Evolutionary conservation across 1,140 invertebrate genomes (phyloP).

Genomic region (Holcopasites calliopsidis): DNA sequence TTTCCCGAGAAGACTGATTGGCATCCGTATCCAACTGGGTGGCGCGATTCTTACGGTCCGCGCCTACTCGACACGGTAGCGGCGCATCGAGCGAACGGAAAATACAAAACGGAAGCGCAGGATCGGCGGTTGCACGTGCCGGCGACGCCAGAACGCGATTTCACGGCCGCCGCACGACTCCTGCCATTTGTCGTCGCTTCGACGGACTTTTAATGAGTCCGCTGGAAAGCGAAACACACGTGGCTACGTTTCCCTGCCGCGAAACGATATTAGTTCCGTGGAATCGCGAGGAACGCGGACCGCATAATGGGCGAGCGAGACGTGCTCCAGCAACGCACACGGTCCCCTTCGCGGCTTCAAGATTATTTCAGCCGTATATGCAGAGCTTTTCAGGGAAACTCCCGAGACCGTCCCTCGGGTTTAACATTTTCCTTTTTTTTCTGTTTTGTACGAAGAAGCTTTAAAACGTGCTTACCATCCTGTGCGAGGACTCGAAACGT

Average conservation of each 20-base stretch:
- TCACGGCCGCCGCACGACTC: slow-evolving; percentile 25
- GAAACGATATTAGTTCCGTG: slow-evolving; percentile 42
- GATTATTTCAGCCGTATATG: slow-evolving; percentile 7
- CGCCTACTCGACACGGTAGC: background rate
- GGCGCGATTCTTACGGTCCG: slow-evolving; percentile 15
- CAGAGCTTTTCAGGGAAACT: background rate
- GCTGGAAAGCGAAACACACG: slow-evolving; percentile 5
- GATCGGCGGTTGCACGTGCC: slow-evolving; percentile 15
- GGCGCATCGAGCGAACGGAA: too few species aligned
- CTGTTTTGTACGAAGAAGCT: background rate
- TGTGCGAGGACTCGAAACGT: background rate
- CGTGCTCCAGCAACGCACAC: background rate
- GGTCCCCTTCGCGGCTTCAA: background rate
- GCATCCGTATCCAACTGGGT: background rate
- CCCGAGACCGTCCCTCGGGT: background rate
- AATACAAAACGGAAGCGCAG: background rate
- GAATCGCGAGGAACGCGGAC: slow-evolving; percentile 19
- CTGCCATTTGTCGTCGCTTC: background rate
- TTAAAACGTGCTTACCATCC: slow-evolving; percentile 12
- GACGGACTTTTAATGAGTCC: slow-evolving; percentile 38
- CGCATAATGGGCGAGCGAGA: slow-evolving; percentile 28
- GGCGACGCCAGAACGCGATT: slow-evolving; percentile 10
- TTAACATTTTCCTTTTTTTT: background rate
- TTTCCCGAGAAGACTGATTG: slow-evolving; percentile 18
- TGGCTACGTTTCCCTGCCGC: background rate